Evolutionary conservation across 2,888 invertebrate genomes (phyloP), one percentile per base, ranked within the genome.

Genomic region (Amphipyra tragopoginis): DNA sequence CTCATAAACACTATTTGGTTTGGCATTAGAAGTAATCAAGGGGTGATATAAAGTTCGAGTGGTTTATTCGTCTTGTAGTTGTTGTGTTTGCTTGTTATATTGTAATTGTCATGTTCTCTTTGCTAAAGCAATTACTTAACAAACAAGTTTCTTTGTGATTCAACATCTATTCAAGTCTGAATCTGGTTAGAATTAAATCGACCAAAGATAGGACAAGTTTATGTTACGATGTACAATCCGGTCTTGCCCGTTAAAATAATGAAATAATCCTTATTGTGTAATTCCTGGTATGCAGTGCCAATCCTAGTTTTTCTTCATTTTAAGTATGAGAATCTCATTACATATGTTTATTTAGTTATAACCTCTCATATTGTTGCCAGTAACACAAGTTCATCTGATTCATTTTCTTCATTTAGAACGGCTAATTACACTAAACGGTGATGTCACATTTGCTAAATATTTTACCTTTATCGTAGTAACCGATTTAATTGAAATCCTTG

Each of bases 361-460:
- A 15, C 2, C 36, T 55, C 54, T 51, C 26, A 60, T 50, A 49
- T 52, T n/a, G 26, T 33, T 51, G 55, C 49, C 29, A 58, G 74
- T 67, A 65, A 62, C 68, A 68, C 68, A 33, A 65, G 65, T 74
- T 56, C 47, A 11, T 44, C 10, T 26, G 48, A n/a, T 51, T 42
- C 49, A 52, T 58, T 63, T 51, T 72, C 61, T 42, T 49, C 33
- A 75, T 62, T 63, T 55, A 45, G 47, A 56, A 47, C 48, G 6
- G 10, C 39, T 45, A 53, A 72, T 66, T 65, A 67, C 21, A 58
- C 66, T 59, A 65, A 45, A 42, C 21, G 33, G 14, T 77, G 59
- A 72, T 39, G 69, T 63, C 75, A 77, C 13, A 51, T 59, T 58
- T 62, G 59, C 52, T 68, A 57, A 66, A 71, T 67, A 65, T 34